These are phyloP conservation scores for Percopsis omiscomaycus DNA, from an alignment of 2,797 vertebrate genomes.

Conservation along the genomic window DNA sequence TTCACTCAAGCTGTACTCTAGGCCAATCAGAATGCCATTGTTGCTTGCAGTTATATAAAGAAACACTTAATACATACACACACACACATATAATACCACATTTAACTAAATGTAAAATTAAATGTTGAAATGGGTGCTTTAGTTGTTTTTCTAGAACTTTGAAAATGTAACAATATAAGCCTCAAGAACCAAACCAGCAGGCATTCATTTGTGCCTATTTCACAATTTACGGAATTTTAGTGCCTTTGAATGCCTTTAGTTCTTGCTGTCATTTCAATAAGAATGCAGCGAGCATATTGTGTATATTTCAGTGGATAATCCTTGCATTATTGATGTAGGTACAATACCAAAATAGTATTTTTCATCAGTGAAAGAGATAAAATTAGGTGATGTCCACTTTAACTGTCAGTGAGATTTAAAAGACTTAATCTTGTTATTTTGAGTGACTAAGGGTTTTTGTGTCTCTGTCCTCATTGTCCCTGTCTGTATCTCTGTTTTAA, in stretches of 20 bases:
- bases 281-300: constrained; percentile 45
- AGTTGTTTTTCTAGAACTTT: constrained; percentile 1
- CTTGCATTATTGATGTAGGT: constrained; percentile 34
- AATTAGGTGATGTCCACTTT: constrained; percentile 62
- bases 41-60: constrained; percentile 2
- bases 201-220: constrained; percentile 61
- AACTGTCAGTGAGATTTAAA: constrained; percentile 21
- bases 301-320: constrained; percentile 64
- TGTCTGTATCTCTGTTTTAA: constrained; percentile 59
- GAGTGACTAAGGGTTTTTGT: constrained; percentile 64
- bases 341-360: constrained; percentile 33
- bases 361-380: constrained; percentile 34
- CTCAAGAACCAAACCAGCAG: constrained; percentile 40
- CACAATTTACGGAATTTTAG: constrained; percentile 35
- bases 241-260: constrained; percentile 37
- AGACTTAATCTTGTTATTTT: constrained; percentile 73
- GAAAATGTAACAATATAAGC: constrained; percentile 45
- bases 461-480: constrained; percentile 60
- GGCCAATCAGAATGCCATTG: constrained; percentile 9
- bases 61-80: not conserved
- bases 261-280: constrained; percentile 35
- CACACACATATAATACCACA: not conserved
- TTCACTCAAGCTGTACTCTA: too few species aligned
- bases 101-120: constrained; percentile 22
- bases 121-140: constrained; percentile 16